Percentiles rank a stretch among this genome's conserved stretches.
Conservation (phyloP, 2,797 vertebrate species). For the Cygnus olor region DNA sequence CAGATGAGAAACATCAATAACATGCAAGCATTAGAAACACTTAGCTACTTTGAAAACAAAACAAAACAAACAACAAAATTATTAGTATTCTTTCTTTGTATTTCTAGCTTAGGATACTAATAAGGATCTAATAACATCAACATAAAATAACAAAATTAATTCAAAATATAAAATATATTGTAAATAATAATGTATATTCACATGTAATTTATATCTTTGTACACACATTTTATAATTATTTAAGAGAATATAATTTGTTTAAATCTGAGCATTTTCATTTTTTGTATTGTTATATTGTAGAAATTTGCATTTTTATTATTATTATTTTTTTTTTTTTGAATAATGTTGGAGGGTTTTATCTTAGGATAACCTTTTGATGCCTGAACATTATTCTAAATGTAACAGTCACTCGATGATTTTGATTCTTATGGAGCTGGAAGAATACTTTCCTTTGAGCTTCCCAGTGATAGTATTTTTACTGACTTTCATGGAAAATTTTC, state of each 20-base stretch:
- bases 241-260: background rate
- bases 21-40: background rate
- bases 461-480: conserved; percentile 21
- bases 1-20: background rate
- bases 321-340: background rate
- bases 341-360: background rate
- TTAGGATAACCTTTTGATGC: background rate
- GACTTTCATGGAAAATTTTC: background rate
- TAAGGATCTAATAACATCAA: background rate
- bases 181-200: background rate
- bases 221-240: background rate
- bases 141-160: background rate
- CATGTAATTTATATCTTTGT: too few relatives aligned
- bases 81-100: background rate
- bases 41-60: background rate
- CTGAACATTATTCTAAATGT: conserved; percentile 1
- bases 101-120: background rate
- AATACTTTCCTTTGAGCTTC: conserved; percentile 20
- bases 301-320: background rate
- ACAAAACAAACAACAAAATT: background rate
- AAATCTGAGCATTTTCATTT: background rate
- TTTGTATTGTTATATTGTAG: background rate
- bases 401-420: background rate
- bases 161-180: background rate
- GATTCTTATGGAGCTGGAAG: background rate